Conservation (phyloP, 2,888 invertebrate genomes). For the Agrilus biguttatus region DNA sequence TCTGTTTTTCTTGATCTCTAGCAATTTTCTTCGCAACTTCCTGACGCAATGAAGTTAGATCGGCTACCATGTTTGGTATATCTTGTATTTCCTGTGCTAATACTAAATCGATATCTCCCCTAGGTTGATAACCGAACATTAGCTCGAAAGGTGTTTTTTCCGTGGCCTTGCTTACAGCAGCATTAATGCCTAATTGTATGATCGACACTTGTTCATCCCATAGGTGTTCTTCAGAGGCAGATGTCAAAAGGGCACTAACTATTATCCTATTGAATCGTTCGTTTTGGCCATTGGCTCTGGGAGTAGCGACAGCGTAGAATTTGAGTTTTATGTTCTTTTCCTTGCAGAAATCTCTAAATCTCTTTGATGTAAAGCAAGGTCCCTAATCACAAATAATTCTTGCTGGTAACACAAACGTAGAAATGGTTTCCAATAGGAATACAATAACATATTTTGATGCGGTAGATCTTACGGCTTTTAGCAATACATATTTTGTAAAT, state of each 20-base stretch:
- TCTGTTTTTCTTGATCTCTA: no score
- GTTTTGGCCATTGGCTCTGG: conserved; percentile 23
- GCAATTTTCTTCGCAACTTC: no score
- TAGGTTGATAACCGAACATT: no score
- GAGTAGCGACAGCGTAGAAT: conserved; percentile 18
- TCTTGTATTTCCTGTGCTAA: no score
- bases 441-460: conserved; percentile 15
- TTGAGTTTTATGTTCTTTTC: conserved; percentile 17
- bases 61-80: no score
- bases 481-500: no score
- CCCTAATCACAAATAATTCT: conserved; percentile 25
- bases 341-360: conserved; percentile 20
- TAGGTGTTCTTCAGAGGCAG: conserved; percentile 16
- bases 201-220: conserved; percentile 21
- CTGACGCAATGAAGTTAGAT: no score
- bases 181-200: conserved; percentile 19
- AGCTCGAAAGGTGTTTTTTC: no score
- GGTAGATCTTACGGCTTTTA: conserved; percentile 17
- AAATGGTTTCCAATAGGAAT: conserved; percentile 13
- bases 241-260: conserved; percentile 14
- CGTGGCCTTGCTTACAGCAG: conserved; percentile 9
- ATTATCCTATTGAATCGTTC: conserved; percentile 20
- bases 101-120: no score
- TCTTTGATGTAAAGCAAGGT: conserved; percentile 21
- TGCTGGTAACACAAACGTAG: conserved; percentile 15